phyloP scores from a whole-genome alignment of 1,140 invertebrate genomes.

The Agraylea sexmaculata region DNA sequence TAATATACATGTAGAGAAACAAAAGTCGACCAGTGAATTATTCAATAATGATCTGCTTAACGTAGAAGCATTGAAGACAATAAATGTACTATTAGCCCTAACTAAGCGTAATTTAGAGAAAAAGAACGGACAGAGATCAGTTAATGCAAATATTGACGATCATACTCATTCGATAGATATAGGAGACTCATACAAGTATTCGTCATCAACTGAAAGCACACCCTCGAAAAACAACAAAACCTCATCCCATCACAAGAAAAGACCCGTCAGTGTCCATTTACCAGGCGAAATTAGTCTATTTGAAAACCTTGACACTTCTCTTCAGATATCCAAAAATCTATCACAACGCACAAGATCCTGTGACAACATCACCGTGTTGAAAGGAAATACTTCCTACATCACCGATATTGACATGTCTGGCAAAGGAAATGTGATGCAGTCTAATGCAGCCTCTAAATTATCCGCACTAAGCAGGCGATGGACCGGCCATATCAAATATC shows the following conservation, averaged over 20 bases:
- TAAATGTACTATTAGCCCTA: conserved; percentile 38
- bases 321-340: no score
- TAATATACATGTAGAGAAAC: neutral
- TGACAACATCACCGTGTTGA: conserved; percentile 20
- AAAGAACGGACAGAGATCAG: conserved; percentile 4
- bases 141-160: conserved; percentile 7
- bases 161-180: conserved; percentile 10
- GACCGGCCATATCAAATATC: conserved; percentile 45
- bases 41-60: conserved; percentile 25
- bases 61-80: conserved; percentile 40
- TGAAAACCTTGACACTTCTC: conserved; percentile 31
- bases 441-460: conserved; percentile 33
- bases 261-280: conserved; percentile 37
- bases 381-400: conserved; percentile 18
- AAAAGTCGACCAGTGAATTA: neutral
- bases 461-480: conserved; percentile 42
- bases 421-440: conserved; percentile 7
- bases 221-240: conserved; percentile 26
- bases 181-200: conserved; percentile 20
- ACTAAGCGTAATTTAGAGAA: conserved; percentile 28
- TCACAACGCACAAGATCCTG: conserved; percentile 24
- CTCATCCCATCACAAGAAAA: conserved; percentile 24
- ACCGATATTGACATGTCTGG: conserved; percentile 4
- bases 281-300: conserved; percentile 31
- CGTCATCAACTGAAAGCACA: conserved; percentile 31